Conservation (phyloP, 2,888 invertebrate species). For the Opisthograptis luteolata region DNA sequence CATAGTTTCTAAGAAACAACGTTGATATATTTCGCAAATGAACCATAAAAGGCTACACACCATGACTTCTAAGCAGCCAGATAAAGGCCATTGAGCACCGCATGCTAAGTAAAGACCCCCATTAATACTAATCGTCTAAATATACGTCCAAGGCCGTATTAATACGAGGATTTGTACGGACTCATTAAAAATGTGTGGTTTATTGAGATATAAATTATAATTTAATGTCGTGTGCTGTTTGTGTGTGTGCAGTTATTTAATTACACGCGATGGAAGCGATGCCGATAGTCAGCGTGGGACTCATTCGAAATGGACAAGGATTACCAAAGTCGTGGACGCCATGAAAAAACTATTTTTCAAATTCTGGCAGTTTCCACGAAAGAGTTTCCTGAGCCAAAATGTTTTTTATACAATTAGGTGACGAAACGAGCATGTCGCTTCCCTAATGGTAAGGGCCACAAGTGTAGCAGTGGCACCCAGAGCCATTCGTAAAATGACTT, state of each 20-base stretch:
- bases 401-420: too few species aligned
- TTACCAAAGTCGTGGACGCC: background rate
- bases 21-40: constrained; percentile 19
- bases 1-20: background rate
- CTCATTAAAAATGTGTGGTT: constrained; percentile 54
- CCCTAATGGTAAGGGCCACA: too few species aligned
- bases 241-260: constrained; percentile 13
- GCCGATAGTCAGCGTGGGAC: background rate
- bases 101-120: constrained; percentile 4
- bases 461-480: too few species aligned
- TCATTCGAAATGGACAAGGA: background rate
- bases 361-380: too few species aligned
- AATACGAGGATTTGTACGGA: constrained; percentile 70
- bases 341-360: too few species aligned
- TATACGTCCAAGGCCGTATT: constrained; percentile 72
- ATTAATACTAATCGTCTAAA: constrained; percentile 63
- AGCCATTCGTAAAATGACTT: too few species aligned
- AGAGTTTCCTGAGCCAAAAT: too few species aligned
- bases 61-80: constrained; percentile 15
- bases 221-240: constrained; percentile 32
- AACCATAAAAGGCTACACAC: constrained; percentile 11
- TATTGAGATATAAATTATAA: constrained; percentile 60
- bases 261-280: constrained; percentile 1
- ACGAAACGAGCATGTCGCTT: too few species aligned
- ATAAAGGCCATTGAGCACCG: background rate